A percentile compares a stretch with the other conserved stretches of the same genome.
Evolutionary conservation across 2,797 vertebrate species (phyloP).

Genomic region (Urocyon cinereoargenteus): DNA sequence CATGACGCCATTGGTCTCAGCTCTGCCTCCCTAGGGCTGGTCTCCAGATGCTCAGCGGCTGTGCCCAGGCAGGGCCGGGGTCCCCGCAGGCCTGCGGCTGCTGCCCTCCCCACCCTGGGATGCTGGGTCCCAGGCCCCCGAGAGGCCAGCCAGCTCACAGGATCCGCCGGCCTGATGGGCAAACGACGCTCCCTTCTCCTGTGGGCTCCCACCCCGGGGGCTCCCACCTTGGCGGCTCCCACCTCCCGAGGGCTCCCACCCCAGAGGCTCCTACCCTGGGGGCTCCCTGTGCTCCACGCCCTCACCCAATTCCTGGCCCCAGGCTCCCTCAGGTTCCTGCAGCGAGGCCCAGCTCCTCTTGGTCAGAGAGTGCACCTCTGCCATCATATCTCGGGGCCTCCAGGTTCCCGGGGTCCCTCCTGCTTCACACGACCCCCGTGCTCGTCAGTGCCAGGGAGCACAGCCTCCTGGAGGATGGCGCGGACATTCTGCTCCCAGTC

Average conservation of each 20-base stretch:
- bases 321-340: rapidly evolving
- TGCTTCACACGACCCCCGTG: background rate
- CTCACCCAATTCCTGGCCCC: background rate
- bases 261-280: too few species aligned
- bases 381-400: background rate
- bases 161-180: rapidly evolving
- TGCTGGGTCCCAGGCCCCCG: background rate
- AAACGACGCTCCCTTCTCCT: background rate
- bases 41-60: background rate
- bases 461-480: too few species aligned
- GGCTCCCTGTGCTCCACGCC: background rate
- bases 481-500: rapidly evolving
- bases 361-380: background rate
- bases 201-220: background rate
- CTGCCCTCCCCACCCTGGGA: background rate
- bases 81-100: background rate
- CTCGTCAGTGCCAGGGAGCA: background rate
- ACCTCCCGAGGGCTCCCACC: too few species aligned
- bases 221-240: too few species aligned
- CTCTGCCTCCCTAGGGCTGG: background rate
- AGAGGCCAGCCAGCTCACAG: background rate
- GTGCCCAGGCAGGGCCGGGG: background rate
- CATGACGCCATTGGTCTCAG: background rate
- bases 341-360: rapidly evolving
- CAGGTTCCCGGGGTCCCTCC: background rate